Evolutionary conservation across 2,888 invertebrate species (phyloP).

Genomic region (Eupithecia abbreviata): DNA sequence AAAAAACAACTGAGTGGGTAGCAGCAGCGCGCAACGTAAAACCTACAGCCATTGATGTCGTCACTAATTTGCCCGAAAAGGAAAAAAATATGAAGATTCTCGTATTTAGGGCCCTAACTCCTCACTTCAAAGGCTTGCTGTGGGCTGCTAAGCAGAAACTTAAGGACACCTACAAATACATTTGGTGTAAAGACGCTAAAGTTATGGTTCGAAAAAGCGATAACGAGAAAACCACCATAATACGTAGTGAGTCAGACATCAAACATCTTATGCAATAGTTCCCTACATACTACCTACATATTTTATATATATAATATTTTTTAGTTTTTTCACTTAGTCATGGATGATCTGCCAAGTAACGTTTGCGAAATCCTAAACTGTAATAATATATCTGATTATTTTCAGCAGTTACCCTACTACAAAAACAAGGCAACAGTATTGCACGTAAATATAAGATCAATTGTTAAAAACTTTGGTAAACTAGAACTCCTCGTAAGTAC

Average conservation of each 20-base stretch:
- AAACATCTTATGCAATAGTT: background rate
- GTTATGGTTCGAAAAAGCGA: background rate
- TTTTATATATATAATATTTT: background rate
- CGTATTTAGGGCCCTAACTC: background rate
- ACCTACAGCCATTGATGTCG: background rate
- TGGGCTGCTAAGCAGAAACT: background rate
- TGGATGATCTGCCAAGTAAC: background rate
- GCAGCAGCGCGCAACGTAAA: background rate
- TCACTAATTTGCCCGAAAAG: background rate
- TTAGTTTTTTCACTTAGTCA: no score
- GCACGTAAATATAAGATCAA: background rate
- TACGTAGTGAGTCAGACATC: background rate
- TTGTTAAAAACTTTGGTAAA: background rate
- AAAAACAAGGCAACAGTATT: background rate
- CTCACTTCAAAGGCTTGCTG: background rate
- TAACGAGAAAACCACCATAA: background rate
- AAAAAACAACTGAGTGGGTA: slow-evolving; percentile 5
- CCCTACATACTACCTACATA: background rate
- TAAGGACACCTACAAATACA: background rate
- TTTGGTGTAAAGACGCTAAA: background rate
- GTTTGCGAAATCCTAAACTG: background rate
- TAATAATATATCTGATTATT: background rate
- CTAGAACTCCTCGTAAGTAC: background rate
- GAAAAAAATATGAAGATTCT: background rate
- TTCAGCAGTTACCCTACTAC: background rate